Percentiles rank a stretch among this genome's conserved stretches.
These are phyloP conservation scores for Artemia franciscana DNA, from an alignment of 1,140 invertebrate species.

Conservation along the genomic window DNA sequence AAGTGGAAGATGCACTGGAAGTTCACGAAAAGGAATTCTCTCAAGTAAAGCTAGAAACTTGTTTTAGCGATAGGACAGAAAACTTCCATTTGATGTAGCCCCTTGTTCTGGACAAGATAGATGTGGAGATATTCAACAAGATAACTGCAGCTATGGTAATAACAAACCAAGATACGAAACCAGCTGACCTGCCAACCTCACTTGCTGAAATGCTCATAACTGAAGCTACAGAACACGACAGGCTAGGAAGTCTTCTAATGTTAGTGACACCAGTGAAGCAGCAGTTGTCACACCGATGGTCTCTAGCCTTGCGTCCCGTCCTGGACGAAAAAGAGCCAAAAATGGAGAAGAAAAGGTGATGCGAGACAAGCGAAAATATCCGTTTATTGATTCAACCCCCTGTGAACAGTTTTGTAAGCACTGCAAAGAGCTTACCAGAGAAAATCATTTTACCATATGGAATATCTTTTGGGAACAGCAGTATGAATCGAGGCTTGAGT, in stretches of 20 bases:
- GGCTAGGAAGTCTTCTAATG: too few relatives aligned
- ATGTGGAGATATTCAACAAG: not conserved
- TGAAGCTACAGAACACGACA: not conserved
- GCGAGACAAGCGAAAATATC: not conserved
- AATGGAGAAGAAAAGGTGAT: not conserved
- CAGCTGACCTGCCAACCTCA: not conserved
- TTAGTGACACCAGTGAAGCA: too few relatives aligned
- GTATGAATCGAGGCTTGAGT: too few relatives aligned
- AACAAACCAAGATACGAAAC: not conserved
- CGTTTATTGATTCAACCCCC: too few relatives aligned
- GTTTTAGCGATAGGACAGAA: not conserved
- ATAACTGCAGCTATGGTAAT: not conserved
- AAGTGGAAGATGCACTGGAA: not conserved
- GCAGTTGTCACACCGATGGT: too few relatives aligned
- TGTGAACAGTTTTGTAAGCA: too few relatives aligned
- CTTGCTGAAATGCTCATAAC: not conserved
- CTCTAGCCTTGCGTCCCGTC: too few relatives aligned
- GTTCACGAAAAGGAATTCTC: not conserved
- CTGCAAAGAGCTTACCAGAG: too few relatives aligned
- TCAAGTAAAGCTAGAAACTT: not conserved
- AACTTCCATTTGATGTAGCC: not conserved
- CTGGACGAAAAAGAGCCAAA: too few relatives aligned
- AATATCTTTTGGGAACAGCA: too few relatives aligned
- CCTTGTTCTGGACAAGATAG: not conserved
- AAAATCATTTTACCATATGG: too few relatives aligned